Conservation (phyloP, 2,797 vertebrate species). For the Sylvia borin region DNA sequence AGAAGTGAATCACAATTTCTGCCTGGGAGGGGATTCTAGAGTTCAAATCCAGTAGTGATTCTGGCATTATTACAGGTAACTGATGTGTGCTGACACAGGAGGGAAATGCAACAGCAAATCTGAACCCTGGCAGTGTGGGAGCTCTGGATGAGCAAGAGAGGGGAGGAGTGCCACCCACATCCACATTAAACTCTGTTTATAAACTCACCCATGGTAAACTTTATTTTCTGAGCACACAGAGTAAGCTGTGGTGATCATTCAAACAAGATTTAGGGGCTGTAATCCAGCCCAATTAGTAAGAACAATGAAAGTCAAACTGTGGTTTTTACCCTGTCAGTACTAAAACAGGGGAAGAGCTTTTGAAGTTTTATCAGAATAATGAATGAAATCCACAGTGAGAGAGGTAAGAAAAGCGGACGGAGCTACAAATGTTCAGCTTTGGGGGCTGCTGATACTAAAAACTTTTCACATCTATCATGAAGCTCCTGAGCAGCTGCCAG, state of each 20-base stretch:
- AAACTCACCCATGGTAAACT: not conserved
- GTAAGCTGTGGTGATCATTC: not conserved
- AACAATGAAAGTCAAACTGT: not conserved
- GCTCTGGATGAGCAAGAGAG: not conserved
- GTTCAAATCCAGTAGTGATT: conserved; percentile 10
- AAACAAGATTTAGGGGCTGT: not conserved
- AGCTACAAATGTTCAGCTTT: not conserved
- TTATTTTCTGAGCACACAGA: not conserved
- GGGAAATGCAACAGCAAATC: not conserved
- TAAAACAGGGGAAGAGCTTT: not conserved
- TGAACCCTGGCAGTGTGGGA: not conserved
- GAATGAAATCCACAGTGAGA: not conserved
- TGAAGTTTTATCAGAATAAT: not conserved
- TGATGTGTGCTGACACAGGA: not conserved
- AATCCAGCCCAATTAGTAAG: not conserved
- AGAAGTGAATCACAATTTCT: not conserved
- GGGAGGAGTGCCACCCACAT: not conserved
- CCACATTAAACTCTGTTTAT: not conserved
- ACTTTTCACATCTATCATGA: not conserved
- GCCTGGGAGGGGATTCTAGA: not conserved
- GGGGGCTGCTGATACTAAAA: not conserved
- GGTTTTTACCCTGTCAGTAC: not conserved
- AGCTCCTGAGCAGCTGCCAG: not conserved
- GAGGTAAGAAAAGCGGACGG: not conserved
- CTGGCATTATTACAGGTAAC: not conserved